Base-by-base conservation (phyloP, 1,140 invertebrate species). In the Drosophila bifasciata region DNA sequence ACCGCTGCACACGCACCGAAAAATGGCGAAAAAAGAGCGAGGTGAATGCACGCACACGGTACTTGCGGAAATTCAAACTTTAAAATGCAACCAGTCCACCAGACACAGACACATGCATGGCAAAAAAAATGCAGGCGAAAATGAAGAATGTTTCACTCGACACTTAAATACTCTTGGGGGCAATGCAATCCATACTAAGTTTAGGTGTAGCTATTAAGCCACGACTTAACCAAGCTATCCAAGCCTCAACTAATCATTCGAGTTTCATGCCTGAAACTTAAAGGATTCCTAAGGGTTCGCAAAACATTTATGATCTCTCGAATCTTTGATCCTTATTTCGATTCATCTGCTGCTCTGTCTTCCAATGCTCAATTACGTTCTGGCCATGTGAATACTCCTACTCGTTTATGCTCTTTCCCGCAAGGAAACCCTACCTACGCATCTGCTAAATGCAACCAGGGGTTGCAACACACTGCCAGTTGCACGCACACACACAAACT, bases 51-150 rank as follows among this genome's bases (percentile, higher is more conserved):
- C 85, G 74, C 85, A 64, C 66, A 64, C 66, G 64, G 66, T 57
- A 89, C 80, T 79, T 89, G 64, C 72, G 69, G 32, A 85, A 89
- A 85, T 77, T 89, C 86, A 68, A 89, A 89, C 85, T 89, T 89
- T 89, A 86, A 89, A 88, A 81, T 88, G 83, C 83, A 88, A 73
- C 66, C 70, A 88, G 58, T 63, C 45, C 79, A 74, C 75, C 51
- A 55, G 28, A 79, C 56, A 81, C 60, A 76, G 72, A 68, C 76
- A 58, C 57, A 49, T 72, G 75, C 44, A 78, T 57, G 45, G 50
- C 62, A 77, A 66, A 68, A 66, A 68, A 59, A 53, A 61, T 70
- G 15, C 44, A 63, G 50, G 21, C 23, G 15, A 15, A 44, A 16
- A 39, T 21, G 16, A 23, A 21, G 2, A 16, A 21, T 25, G 13